Base-by-base conservation (phyloP, 1,140 invertebrate genomes). In the Zaprionus ornatus region DNA sequence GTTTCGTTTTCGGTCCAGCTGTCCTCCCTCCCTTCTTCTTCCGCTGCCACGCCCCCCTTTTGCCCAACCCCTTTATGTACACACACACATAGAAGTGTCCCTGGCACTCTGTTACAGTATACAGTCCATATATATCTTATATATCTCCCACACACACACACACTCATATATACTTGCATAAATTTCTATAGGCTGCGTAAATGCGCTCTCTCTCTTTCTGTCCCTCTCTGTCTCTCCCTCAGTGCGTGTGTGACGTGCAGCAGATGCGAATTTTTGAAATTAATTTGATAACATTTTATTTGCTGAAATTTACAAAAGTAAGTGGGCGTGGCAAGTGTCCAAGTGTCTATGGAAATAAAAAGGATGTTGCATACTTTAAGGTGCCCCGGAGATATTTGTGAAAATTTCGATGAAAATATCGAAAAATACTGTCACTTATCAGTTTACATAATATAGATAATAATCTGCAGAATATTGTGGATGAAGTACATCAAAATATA, bases 221-320 rank as follows among this genome's bases (percentile, higher is more conserved):
- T 37, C 3, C 13, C 3, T 42, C 40, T 40, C 37, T 40, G 75
- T 29, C 63, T 45, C n/a, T 1, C 40, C 3, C 40, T 17, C 40
- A n/a, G 62, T 75, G 66, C 88, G 71, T 80, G 73, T 84, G 77
- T 88, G 85, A 84, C 78, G 71, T 85, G 85, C 79, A 79, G 75
- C 85, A 88, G 86, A 85, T 88, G 85, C 40, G 79, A 90, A 75
- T 90, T 90, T 87, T 90, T 77, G 65, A 88, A 88, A 88, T 88
- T 88, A 88, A 88, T 88, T 88, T 88, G 69, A 82, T 85, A 90
- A 79, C 71, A 77, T 79, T 79, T 79, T 73, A 64, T 61, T 45
- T 50, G 50, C 59, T 65, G 55, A 37, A 9, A 52, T 17, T 25
- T 35, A 19, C 19, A 4, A 2, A 23, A 40, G 54, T 23, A 66